These are phyloP conservation scores for Drosophila birchii DNA, from an alignment of 2,888 invertebrate species.

Conservation along the genomic window DNA sequence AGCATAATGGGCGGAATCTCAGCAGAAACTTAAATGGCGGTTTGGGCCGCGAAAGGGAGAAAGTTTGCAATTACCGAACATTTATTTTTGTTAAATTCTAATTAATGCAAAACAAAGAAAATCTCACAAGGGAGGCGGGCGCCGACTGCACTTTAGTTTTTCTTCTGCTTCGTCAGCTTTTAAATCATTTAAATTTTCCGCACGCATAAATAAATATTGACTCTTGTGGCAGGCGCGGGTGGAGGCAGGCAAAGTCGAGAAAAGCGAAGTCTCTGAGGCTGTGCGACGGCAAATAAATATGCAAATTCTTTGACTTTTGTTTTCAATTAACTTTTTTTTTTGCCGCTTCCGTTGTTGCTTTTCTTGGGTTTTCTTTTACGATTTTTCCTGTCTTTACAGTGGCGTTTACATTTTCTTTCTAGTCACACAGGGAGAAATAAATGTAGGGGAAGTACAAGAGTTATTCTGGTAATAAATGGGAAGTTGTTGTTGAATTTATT, in stretches of 20 bases:
- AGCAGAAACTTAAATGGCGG: conserved; percentile 65
- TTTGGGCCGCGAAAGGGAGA: conserved; percentile 17
- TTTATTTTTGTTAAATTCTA: conserved; percentile 78
- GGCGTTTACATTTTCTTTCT: conserved; percentile 6
- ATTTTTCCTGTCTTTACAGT: conserved; percentile 4
- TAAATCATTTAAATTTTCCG: conserved; percentile 68
- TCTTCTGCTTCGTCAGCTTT: conserved; percentile 39
- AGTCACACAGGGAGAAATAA: not conserved
- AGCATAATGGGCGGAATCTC: conserved; percentile 64
- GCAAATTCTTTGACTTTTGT: conserved; percentile 80
- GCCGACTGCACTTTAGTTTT: conserved; percentile 23
- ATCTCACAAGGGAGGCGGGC: not conserved
- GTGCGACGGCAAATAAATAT: conserved; percentile 66
- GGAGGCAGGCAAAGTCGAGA: conserved; percentile 45
- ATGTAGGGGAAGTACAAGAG: not conserved
- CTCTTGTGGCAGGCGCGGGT: conserved; percentile 57
- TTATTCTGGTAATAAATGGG: not conserved
- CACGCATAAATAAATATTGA: conserved; percentile 77
- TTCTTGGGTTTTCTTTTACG: conserved; percentile 14
- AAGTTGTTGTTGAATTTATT: too few relatives aligned
- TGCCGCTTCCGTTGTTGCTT: conserved; percentile 16
- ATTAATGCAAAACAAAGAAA: conserved; percentile 62
- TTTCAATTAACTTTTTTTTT: conserved; percentile 78
- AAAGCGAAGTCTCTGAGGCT: conserved; percentile 28
- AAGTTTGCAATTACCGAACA: conserved; percentile 79